Evolutionary conservation across 2,113 vertebrate species (phyloP).

Genomic region (Macquaria ambigua): DNA sequence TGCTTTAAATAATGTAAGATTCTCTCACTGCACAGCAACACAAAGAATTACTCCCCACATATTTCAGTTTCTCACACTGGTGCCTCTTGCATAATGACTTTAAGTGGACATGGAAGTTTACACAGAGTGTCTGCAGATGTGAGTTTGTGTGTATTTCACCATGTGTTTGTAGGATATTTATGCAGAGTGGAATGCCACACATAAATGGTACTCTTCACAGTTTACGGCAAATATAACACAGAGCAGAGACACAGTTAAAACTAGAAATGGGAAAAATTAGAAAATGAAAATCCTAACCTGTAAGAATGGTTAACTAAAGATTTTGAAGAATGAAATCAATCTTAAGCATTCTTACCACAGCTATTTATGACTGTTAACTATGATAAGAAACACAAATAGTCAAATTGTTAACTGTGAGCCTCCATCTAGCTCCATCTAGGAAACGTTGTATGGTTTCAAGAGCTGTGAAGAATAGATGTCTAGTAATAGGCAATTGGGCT

Average conservation of each 20-base stretch:
- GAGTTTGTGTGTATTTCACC: background rate
- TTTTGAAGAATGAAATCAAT: background rate
- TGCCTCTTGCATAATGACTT: conserved; percentile 19
- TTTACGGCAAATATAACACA: background rate
- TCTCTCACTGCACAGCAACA: conserved; percentile 22
- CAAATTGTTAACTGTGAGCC: background rate
- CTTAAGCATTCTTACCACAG: background rate
- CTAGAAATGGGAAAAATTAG: background rate
- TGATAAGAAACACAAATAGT: no score
- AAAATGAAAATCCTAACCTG: background rate
- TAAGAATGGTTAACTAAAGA: background rate
- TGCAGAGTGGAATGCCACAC: background rate
- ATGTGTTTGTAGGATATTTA: background rate
- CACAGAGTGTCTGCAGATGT: background rate
- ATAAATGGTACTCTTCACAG: background rate
- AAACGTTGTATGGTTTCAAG: background rate
- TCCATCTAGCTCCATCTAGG: background rate
- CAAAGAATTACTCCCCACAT: background rate
- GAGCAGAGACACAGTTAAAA: background rate
- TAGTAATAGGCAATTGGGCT: background rate
- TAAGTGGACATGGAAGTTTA: background rate
- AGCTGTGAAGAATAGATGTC: background rate
- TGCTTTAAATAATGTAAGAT: conserved; percentile 59
- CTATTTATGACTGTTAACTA: background rate
- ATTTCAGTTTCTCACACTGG: conserved; percentile 1